phyloP scores from a whole-genome alignment of 1,140 invertebrate genomes.

The Philopotamus ludificatus region DNA sequence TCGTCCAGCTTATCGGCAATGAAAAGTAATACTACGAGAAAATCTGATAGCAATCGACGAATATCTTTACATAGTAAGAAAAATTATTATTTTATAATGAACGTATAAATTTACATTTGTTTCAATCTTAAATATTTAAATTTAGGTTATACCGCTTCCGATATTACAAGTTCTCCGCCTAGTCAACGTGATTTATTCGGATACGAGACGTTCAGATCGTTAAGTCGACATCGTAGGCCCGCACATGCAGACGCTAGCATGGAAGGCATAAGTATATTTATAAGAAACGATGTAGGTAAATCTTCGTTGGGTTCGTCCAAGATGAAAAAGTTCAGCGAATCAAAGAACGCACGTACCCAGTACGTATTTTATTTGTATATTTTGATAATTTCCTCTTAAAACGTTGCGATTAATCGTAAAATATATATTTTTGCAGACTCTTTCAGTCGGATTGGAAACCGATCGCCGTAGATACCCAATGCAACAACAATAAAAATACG shows the following conservation, averaged over 20 bases:
- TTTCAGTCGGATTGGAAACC: constrained; percentile 55
- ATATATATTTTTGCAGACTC: constrained; percentile 43
- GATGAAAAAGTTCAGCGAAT: constrained; percentile 30
- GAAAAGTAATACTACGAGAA: constrained; percentile 48
- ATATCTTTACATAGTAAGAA: constrained; percentile 59
- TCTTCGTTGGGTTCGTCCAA: constrained; percentile 30
- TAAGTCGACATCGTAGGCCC: constrained; percentile 57
- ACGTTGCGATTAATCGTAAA: neutral
- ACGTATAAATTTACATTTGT: neutral
- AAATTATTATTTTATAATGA: no score
- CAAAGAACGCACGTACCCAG: constrained; percentile 12
- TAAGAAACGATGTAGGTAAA: constrained; percentile 27
- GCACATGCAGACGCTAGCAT: constrained; percentile 30
- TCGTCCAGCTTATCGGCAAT: constrained; percentile 63
- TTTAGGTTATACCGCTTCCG: constrained; percentile 50
- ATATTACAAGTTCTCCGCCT: constrained; percentile 56
- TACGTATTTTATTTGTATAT: neutral
- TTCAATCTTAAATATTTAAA: constrained; percentile 14
- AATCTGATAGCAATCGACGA: constrained; percentile 52
- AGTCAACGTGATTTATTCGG: constrained; percentile 76
- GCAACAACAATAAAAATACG: constrained; percentile 5
- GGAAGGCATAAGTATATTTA: constrained; percentile 33
- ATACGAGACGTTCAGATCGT: constrained; percentile 74
- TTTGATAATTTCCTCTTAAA: neutral
- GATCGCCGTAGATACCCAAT: constrained; percentile 38